Evolutionary conservation across 2,888 invertebrate genomes (phyloP).

Genomic region (Parelbella ahira): DNA sequence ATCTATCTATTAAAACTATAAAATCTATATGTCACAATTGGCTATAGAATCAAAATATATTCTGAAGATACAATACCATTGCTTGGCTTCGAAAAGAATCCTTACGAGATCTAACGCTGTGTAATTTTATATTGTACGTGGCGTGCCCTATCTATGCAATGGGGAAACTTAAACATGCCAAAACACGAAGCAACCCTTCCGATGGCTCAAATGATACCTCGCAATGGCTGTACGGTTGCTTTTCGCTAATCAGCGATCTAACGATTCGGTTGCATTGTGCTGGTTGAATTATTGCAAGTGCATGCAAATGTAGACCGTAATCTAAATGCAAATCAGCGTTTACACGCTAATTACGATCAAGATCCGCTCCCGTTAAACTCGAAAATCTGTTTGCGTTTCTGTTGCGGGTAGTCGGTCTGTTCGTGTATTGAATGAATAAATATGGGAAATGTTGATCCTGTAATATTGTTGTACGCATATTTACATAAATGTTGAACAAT

Average conservation of each 20-base stretch:
- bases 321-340: constrained; percentile 63
- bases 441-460: background rate
- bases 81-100: no score
- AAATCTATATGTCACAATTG: no score
- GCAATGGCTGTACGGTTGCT: constrained; percentile 32
- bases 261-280: constrained; percentile 33
- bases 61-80: no score
- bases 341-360: constrained; percentile 60
- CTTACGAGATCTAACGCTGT: no score
- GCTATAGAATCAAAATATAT: no score
- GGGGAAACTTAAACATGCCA: constrained; percentile 10
- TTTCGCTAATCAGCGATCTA: constrained; percentile 63
- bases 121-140: background rate
- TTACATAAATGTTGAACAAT: constrained; percentile 2
- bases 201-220: constrained; percentile 27
- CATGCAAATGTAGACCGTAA: constrained; percentile 58
- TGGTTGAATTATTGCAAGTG: constrained; percentile 52
- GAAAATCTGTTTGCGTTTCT: constrained; percentile 22
- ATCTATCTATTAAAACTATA: no score
- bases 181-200: constrained; percentile 17
- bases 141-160: constrained; percentile 8
- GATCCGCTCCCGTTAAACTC: constrained; percentile 41
- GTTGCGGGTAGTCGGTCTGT: constrained; percentile 2
- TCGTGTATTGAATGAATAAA: constrained; percentile 24
- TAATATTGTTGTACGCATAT: no score